phyloP scores from a whole-genome alignment of 2,113 vertebrate species.

The Macheiramphus alcinus region DNA sequence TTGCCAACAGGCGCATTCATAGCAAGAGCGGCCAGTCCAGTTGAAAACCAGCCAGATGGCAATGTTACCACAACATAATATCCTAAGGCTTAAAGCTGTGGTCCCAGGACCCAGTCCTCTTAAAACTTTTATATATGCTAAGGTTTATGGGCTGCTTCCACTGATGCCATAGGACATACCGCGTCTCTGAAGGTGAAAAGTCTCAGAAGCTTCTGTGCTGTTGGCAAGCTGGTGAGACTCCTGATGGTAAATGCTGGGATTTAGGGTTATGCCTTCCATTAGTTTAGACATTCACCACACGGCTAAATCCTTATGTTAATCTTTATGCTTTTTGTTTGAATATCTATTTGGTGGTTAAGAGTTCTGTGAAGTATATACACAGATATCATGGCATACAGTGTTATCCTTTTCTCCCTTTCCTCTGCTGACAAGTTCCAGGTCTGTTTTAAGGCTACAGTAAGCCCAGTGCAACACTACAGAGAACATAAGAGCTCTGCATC shows the following conservation, averaged over 20 bases:
- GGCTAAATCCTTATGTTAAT: not conserved
- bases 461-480: not conserved
- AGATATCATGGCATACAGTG: not conserved
- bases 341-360: not conserved
- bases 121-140: not conserved
- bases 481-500: not conserved
- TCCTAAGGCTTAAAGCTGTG: not conserved
- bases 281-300: not conserved
- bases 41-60: not conserved
- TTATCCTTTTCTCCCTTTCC: not conserved
- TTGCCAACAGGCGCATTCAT: not conserved
- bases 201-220: not conserved
- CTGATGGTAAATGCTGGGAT: not conserved
- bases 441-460: not conserved
- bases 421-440: not conserved
- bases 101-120: not conserved
- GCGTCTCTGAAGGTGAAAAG: not conserved
- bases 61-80: not conserved
- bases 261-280: not conserved
- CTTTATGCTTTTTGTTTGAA: not conserved
- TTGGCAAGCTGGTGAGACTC: not conserved
- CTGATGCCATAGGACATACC: not conserved
- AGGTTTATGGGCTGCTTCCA: not conserved
- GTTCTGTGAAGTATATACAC: not conserved
- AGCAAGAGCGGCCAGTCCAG: not conserved